Percentiles rank a stretch among this genome's conserved stretches.
These are phyloP conservation scores for Ernsta delagoae DNA, from an alignment of 2,888 invertebrate species.

Conservation along the genomic window DNA sequence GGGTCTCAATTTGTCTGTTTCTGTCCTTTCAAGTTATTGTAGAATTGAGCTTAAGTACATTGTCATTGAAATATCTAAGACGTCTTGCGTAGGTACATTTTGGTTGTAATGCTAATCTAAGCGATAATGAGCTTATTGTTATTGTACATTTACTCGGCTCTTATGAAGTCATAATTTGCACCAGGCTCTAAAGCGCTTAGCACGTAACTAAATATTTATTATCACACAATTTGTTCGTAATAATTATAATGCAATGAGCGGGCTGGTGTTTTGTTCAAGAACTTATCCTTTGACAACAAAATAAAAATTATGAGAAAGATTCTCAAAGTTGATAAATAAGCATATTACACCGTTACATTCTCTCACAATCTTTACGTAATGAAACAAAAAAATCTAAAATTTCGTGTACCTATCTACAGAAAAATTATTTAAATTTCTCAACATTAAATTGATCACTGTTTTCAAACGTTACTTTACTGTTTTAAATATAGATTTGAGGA, in stretches of 20 bases:
- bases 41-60: conserved; percentile 21
- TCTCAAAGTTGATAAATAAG: too few relatives aligned
- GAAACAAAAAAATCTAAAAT: too few relatives aligned
- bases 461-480: too few relatives aligned
- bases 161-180: conserved; percentile 7
- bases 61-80: conserved; percentile 32
- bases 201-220: not conserved
- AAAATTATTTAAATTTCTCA: too few relatives aligned
- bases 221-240: not conserved
- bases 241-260: not conserved
- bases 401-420: too few relatives aligned
- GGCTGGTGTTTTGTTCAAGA: too few relatives aligned
- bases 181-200: not conserved
- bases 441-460: too few relatives aligned
- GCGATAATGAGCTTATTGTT: conserved; percentile 13
- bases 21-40: conserved; percentile 27
- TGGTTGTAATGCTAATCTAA: conserved; percentile 19
- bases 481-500: too few relatives aligned
- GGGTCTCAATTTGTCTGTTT: conserved; percentile 35
- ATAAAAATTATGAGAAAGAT: too few relatives aligned
- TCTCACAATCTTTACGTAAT: too few relatives aligned
- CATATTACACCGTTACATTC: too few relatives aligned
- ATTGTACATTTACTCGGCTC: conserved; percentile 8
- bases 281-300: too few relatives aligned
- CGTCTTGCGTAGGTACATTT: conserved; percentile 13